Evolutionary conservation across 2,797 vertebrate species (phyloP), one percentile per base, ranked within the genome.

Genomic region (Hippoglossus hippoglossus): DNA sequence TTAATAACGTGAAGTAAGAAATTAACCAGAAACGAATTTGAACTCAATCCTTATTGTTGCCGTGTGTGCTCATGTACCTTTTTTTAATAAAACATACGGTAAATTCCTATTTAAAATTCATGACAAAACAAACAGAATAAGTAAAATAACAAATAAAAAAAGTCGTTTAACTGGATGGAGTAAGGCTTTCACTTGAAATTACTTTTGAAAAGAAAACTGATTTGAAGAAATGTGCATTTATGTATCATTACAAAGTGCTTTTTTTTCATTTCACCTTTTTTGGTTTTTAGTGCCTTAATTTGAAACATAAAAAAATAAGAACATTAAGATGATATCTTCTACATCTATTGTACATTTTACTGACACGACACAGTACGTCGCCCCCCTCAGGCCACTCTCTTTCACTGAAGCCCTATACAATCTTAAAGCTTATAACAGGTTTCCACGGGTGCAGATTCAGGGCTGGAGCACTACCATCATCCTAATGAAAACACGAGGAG

Each of bases 221-320:
- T 85, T 84, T 80, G 63, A 89, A 64, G 79, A 90, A 91, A 92
- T 90, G 89, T 93, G 90, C 90, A 89, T 89, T 86, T 71, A 72
- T 71, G 73, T 76, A 66, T 85, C 41, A 77, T 88, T 77, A 92
- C 84, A 94, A 95, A 94, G 94, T 95, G 94, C 94, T 91, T 93
- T 88, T 87, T 82, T 88, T 91, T 89, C 73, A 82, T 74, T 90
- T 89, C 78, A 89, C 87, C 85, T 86, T 93, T 90, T 95, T 95
- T 94, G 91, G 91, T 94, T 89, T 93, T 90, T 84, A 92, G 93
- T 92, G 93, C 89, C 89, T 89, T 87, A 71, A 87, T 90, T 86
- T 80, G 73, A 92, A 90, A 90, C 69, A 81, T 85, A 81, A 75
- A 73, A 87, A 89, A 86, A 88, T 26, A 84, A 73, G 65, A 83